These are phyloP conservation scores for Strigops habroptila DNA, from an alignment of 2,113 vertebrate genomes.

Conservation along the genomic window DNA sequence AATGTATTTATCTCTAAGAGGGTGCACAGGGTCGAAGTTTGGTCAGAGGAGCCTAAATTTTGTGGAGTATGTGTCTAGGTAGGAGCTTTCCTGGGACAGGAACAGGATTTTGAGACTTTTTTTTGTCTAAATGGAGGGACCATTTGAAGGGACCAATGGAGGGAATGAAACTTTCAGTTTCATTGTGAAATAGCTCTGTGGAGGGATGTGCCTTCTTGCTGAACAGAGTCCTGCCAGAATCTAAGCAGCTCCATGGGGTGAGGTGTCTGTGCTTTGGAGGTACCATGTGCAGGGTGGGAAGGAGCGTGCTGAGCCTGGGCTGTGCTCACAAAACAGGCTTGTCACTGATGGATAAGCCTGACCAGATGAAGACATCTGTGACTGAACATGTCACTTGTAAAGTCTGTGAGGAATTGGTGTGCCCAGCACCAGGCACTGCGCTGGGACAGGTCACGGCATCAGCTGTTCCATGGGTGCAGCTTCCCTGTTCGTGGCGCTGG, in stretches of 20 bases:
- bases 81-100: neutral
- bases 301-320: neutral
- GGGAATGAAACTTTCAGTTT: neutral
- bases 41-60: neutral
- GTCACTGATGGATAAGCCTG: accelerated
- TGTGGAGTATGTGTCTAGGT: neutral
- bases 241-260: accelerated
- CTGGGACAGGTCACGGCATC: neutral
- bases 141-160: neutral
- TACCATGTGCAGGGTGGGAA: accelerated
- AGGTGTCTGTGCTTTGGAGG: neutral
- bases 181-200: neutral
- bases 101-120: neutral
- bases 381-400: neutral
- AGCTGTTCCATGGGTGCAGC: neutral
- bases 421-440: accelerated
- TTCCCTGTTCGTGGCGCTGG: neutral
- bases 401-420: neutral
- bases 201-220: neutral
- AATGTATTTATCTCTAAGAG: neutral
- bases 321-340: neutral
- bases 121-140: neutral
- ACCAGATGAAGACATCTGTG: neutral
- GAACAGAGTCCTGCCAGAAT: neutral
- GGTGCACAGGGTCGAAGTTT: neutral